Evolutionary conservation across 2,113 vertebrate species (phyloP), one percentile per base, ranked within the genome.

Genomic region (Amblyornis subalaris): DNA sequence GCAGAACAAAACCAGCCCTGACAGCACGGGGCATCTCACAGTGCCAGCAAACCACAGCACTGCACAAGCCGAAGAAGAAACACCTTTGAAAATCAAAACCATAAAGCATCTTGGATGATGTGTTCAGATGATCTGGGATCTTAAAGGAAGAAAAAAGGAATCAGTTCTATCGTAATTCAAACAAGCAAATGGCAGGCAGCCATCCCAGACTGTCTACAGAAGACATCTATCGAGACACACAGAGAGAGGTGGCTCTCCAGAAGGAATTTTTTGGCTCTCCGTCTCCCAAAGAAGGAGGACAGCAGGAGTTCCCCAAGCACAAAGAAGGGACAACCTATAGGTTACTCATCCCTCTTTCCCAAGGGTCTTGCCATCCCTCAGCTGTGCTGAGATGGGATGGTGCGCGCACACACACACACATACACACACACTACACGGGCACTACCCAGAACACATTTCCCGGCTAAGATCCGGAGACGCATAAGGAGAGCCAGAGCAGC

Each of bases 371-470:
- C 73, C 33, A 29, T 8, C 17, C 53, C 64, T 50, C 36, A 40
- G 13, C n/a, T 4, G 14, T 4, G 33, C n/a, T 2, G 1, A 3
- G 47, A 40, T 7, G 36, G 24, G 40, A 44, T 26, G 53, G 54
- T 31, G 33, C 29, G 31, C 18, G 4, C 22, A 4, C 10, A 8
- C 26, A 6, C 40, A 65, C 51, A 35, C 33, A 29, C 9, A n/a
- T n/a, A 5, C 14, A 7, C 23, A 11, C 22, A 3, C 8, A 3
- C 2, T 1, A 26, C 0, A 0, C 0, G 1, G 42, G 25, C 48
- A 31, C 35, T 22, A 10, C n/a, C 7, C 26, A 8, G 28, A 40
- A 38, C 40, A 62, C 22, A 35, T 13, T 69, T 54, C 54, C 62
- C 62, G 35, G 29, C 61, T 29, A 10, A 31, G 11, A 40, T 53